phyloP scores from a whole-genome alignment of 2,888 invertebrate species.

The Drosophila anceps region DNA sequence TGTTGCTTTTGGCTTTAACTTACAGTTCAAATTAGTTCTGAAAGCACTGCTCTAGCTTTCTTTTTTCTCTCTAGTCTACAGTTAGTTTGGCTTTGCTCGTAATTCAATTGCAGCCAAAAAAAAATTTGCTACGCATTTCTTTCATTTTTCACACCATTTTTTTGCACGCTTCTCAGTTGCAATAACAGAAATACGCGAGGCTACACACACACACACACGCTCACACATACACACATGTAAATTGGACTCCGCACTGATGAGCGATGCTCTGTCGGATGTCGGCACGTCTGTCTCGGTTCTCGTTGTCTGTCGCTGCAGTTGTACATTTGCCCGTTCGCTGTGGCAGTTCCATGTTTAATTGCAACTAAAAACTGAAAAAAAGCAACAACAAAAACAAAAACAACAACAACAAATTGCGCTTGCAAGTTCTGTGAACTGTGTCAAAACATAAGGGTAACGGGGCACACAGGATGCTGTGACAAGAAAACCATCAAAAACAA shows the following conservation, averaged over 20 bases:
- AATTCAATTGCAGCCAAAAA: slow-evolving; percentile 53
- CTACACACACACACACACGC: slow-evolving; percentile 13
- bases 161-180: slow-evolving; percentile 25
- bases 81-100: slow-evolving; percentile 20
- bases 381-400: not conserved
- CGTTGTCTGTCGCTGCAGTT: slow-evolving; percentile 41
- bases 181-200: slow-evolving; percentile 22
- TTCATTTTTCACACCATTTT: slow-evolving; percentile 39
- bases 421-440: slow-evolving; percentile 75
- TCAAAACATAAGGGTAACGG: slow-evolving; percentile 49
- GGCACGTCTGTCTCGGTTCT: slow-evolving; percentile 18
- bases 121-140: slow-evolving; percentile 38
- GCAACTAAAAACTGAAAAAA: slow-evolving; percentile 70
- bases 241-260: slow-evolving; percentile 72
- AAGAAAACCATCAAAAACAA: slow-evolving; percentile 15
- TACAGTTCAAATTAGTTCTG: not conserved
- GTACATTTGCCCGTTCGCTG: slow-evolving; percentile 45
- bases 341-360: slow-evolving; percentile 78
- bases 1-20: not conserved
- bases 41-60: not conserved
- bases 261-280: slow-evolving; percentile 55
- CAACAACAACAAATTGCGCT: slow-evolving; percentile 54
- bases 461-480: slow-evolving; percentile 4
- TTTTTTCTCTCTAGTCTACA: not conserved
- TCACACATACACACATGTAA: slow-evolving; percentile 46